Evolutionary conservation across 2,888 invertebrate genomes (phyloP).

Genomic region (Cylloceria caligata): DNA sequence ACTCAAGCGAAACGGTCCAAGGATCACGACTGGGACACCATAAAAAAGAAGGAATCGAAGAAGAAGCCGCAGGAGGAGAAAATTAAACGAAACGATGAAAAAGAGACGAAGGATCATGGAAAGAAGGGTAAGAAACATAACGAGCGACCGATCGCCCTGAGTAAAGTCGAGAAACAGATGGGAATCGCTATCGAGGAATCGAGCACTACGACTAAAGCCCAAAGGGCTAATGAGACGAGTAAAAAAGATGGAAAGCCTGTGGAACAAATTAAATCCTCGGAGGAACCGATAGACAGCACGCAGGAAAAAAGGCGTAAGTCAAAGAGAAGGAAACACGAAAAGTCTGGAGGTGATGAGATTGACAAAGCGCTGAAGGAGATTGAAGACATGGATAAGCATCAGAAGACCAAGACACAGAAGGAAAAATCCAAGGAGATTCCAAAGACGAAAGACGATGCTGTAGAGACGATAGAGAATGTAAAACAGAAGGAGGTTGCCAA

Average conservation of each 20-base stretch:
- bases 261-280: slow-evolving; percentile 48
- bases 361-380: slow-evolving; percentile 85
- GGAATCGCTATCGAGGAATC: slow-evolving; percentile 58
- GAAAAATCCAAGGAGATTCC: slow-evolving; percentile 74
- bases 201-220: slow-evolving; percentile 39
- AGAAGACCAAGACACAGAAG: slow-evolving; percentile 75
- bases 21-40: slow-evolving; percentile 74
- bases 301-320: slow-evolving; percentile 78
- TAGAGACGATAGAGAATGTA: slow-evolving; percentile 21
- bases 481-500: slow-evolving; percentile 57
- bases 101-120: slow-evolving; percentile 61
- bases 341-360: slow-evolving; percentile 83
- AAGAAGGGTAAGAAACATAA: slow-evolving; percentile 68
- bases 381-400: slow-evolving; percentile 80
- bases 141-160: slow-evolving; percentile 40
- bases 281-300: slow-evolving; percentile 69
- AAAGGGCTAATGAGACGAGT: slow-evolving; percentile 42
- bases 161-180: slow-evolving; percentile 56
- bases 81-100: slow-evolving; percentile 65
- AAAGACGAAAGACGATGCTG: slow-evolving; percentile 60
- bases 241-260: slow-evolving; percentile 76
- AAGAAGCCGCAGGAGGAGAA: slow-evolving; percentile 68
- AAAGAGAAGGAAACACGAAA: slow-evolving; percentile 79
- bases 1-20: slow-evolving; percentile 56
- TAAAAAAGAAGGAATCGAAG: slow-evolving; percentile 73